These are phyloP conservation scores for Bradynema listronoti DNA, from an alignment of 1,140 invertebrate genomes.

Conservation along the genomic window DNA sequence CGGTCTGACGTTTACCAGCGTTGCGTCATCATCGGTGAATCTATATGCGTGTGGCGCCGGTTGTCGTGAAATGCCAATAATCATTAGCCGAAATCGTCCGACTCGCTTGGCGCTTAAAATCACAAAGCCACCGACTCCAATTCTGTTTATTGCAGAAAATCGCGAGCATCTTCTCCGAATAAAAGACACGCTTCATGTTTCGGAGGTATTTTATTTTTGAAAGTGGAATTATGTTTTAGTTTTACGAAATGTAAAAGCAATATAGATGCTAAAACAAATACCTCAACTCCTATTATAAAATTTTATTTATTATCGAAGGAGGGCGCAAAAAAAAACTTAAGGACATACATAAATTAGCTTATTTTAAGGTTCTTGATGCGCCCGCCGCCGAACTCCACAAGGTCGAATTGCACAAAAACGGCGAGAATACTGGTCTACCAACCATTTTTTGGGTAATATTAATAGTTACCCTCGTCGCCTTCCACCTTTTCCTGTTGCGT, in stretches of 20 bases:
- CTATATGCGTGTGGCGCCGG: conserved; percentile 49
- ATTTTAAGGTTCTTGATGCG: conserved; percentile 60
- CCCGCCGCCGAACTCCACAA: conserved; percentile 85
- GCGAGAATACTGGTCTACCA: conserved; percentile 78
- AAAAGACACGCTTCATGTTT: conserved; percentile 80
- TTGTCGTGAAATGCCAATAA: conserved; percentile 41
- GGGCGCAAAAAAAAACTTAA: neutral
- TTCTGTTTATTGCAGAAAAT: conserved; percentile 84
- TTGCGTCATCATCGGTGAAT: too few relatives aligned
- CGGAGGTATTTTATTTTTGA: conserved; percentile 69
- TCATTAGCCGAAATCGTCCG: conserved; percentile 20
- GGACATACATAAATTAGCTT: conserved; percentile 6
- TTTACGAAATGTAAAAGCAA: too few relatives aligned
- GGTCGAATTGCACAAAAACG: conserved; percentile 82
- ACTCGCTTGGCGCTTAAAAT: conserved; percentile 72
- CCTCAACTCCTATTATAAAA: too few relatives aligned
- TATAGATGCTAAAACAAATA: too few relatives aligned
- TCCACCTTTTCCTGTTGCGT: conserved; percentile 83
- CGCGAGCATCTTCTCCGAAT: conserved; percentile 82
- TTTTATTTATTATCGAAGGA: too few relatives aligned
- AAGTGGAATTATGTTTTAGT: too few relatives aligned
- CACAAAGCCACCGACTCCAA: conserved; percentile 80
- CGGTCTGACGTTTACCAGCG: too few relatives aligned
- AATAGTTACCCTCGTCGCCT: conserved; percentile 77
- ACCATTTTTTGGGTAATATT: conserved; percentile 87